Evolutionary conservation across 1,140 invertebrate species (phyloP), one percentile per base, ranked within the genome.

Genomic region (Drosophila bocki): DNA sequence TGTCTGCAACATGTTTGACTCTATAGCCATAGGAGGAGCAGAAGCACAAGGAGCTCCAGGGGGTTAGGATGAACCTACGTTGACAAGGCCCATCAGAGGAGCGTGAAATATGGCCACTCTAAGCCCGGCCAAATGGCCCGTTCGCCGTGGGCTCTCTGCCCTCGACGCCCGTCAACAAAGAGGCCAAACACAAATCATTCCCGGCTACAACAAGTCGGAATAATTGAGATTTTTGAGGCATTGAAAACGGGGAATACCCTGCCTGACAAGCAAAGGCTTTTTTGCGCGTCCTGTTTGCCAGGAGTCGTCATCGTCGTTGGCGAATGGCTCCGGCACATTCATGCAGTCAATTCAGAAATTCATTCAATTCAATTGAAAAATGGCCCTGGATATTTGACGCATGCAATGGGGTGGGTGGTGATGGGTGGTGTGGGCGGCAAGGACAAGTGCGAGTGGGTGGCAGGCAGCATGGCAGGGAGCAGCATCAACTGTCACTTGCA

Each of bases 301-400:
- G 35, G 35, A 56, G 19, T 39, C 53, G 35, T 39, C 53, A 35
- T 54, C 17, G 51, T 35, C 51, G 51, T 4, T 19, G 51, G 11
- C 51, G 51, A 22, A 22, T 37, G 65, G 33, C 68, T 39, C 35
- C 59, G 50, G 60, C 75, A 75, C 75, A 75, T 68, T 82, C 80
- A 63, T 82, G 76, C 69, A 70, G 54, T 79, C 81, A 77, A 78
- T 84, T 74, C 82, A 80, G 62, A 84, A 85, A 70, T 88, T 88
- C 80, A 87, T 87, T 87, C 80, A 88, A 87, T 87, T 83, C 84
- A 87, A 88, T 87, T 80, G 84, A 87, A 87, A 87, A 87, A 87
- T 83, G 80, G 72, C 84, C 22, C 64, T 70, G 84, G 74, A 83
- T 83, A 80, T 83, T 88, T 87, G 84, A 87, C 72, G 79, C 64